These are phyloP conservation scores for Beris morrisii DNA, from an alignment of 2,888 invertebrate species.

Conservation along the genomic window DNA sequence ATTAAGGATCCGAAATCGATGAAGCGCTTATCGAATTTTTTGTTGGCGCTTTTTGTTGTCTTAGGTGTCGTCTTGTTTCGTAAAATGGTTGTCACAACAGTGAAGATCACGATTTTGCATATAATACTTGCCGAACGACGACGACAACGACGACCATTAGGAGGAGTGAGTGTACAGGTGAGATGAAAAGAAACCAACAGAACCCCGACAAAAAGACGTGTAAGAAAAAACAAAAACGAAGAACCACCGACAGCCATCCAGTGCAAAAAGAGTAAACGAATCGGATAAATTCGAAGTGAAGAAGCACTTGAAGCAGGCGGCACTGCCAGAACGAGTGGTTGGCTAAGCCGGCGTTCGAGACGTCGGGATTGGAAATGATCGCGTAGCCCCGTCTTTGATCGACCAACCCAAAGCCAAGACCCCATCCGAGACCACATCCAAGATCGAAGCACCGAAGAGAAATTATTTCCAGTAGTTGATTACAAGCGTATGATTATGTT, in stretches of 20 bases:
- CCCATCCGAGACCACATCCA: conserved; percentile 17
- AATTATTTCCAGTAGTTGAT: conserved; percentile 45
- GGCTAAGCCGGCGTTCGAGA: conserved; percentile 28
- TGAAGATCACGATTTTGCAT: conserved; percentile 40
- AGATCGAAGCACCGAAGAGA: conserved; percentile 18
- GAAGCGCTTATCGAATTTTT: no score
- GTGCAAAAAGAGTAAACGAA: conserved; percentile 38
- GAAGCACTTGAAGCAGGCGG: conserved; percentile 31
- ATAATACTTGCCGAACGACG: conserved; percentile 32
- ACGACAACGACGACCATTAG: not conserved
- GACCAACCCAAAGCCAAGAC: conserved; percentile 36
- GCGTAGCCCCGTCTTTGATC: conserved; percentile 4
- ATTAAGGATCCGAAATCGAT: no score
- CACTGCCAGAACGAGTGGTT: conserved; percentile 32
- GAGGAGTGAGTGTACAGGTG: conserved; percentile 9
- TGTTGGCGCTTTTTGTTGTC: conserved; percentile 30
- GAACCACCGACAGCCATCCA: conserved; percentile 15
- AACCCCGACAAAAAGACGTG: not conserved
- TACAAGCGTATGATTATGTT: conserved; percentile 43
- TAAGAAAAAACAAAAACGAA: not conserved
- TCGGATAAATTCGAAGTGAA: conserved; percentile 33
- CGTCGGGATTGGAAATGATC: conserved; percentile 20
- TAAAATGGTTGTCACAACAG: conserved; percentile 45
- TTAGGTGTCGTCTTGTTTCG: conserved; percentile 41
- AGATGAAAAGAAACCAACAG: not conserved